phyloP scores from a whole-genome alignment of 2,113 vertebrate species.

The Carlito syrichta region DNA sequence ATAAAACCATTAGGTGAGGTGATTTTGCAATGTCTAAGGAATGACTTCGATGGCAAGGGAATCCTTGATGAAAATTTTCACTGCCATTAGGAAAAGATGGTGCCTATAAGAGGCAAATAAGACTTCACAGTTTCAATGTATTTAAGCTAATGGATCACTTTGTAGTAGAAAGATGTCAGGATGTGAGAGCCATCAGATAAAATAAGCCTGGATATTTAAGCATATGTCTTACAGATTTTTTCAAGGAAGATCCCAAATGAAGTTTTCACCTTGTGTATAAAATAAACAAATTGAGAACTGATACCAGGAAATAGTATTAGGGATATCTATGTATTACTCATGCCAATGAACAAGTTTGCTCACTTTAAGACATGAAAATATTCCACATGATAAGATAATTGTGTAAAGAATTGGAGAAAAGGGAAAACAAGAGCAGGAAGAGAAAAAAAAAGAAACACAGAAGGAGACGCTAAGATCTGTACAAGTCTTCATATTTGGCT shows the following conservation, averaged over 20 bases:
- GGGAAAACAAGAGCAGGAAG: not conserved
- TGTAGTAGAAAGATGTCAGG: not conserved
- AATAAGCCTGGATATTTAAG: not conserved
- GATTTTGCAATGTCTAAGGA: conserved; percentile 43
- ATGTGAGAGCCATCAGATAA: not conserved
- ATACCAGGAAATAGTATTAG: not conserved
- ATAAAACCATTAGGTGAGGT: conserved; percentile 2
- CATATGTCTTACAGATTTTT: not conserved
- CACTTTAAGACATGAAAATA: not conserved
- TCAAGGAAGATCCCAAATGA: not conserved
- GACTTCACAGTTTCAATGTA: not conserved
- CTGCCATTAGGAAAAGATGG: not conserved
- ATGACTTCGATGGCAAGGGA: not conserved
- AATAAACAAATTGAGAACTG: not conserved
- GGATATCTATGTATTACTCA: not conserved
- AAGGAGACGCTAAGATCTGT: not conserved
- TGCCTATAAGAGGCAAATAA: not conserved
- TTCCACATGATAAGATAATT: not conserved
- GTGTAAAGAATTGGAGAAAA: not conserved
- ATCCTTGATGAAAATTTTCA: conserved; percentile 18
- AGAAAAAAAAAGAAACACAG: not conserved
- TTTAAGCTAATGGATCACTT: conserved; percentile 19
- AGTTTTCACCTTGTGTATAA: not conserved
- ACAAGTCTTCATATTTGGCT: not conserved
- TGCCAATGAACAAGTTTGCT: not conserved